Base-by-base conservation (phyloP, 2,113 vertebrate genomes). In the Nipponia nippon region DNA sequence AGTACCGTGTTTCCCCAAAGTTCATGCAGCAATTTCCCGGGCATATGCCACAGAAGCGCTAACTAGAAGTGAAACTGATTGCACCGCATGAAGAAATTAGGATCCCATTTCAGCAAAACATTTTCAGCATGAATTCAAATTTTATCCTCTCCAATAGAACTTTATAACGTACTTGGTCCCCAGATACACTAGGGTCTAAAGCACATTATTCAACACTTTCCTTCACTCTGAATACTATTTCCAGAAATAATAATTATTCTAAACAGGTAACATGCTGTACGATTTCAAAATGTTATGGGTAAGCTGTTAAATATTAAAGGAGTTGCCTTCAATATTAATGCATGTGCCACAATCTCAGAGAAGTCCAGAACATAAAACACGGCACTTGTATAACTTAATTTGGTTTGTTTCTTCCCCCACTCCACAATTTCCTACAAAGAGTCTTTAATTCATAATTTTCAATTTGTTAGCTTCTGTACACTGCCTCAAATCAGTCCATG, bases 191-290 rank as follows among this genome's bases (percentile, higher is more conserved):
- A 46, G 32, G 53, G 20, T 87, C 71, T 95, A 88, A 80, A 72
- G 42, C 29, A 76, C 32, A 66, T n/a, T 88, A 93, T 16, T 44
- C 89, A 93, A 89, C 26, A 14, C 58, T 76, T 93, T 88, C 71
- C 59, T 83, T 83, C 7, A 14, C n/a, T 77, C 63, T 38, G 34
- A 83, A 62, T 26, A 40, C 32, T 80, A 66, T 49, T 95, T 89
- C 92, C 69, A 83, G 53, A 61, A 89, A 46, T 95, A 80, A 78
- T 88, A 86, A 93, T 76, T 56, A 95, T 87, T 93, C 89, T 75
- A 34, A 53, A 50, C 81, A 93, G 59, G 87, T 95, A 96, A 52
- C 22, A 71, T 50, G 22, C 47, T 49, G 61, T 21, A 85, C 3
- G 25, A 52, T 83, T 91, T 90, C 62, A 77, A 87, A 80, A 87